Base-by-base conservation (phyloP, 1,140 invertebrate genomes). In the Atta cephalotes region DNA sequence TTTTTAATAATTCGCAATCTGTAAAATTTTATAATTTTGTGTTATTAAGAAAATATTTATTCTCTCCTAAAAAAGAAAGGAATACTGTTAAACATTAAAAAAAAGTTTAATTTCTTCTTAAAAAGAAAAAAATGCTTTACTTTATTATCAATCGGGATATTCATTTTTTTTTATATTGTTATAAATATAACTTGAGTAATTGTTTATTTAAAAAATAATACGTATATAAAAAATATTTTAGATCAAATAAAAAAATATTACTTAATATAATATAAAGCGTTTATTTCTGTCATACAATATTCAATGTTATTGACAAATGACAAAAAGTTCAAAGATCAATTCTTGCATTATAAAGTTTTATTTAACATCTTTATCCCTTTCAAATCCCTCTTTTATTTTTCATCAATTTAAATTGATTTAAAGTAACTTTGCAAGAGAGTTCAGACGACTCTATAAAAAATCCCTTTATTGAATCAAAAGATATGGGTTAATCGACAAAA, bases 401-500 rank as follows among this genome's bases (percentile, higher is more conserved):
- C 39, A 81, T 25, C 65, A 9, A 12, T 63, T 76, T 60, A 84
- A 74, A 76, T 25, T 18, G 56, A 74, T 63, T 60, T 49, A 63
- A 74, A 74, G 35, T 9, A 76, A 35, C 28, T 62, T 76, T 76
- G 12, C 1, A 62, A 9, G 16, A 51, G 25, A 14, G n/a, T 51
- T 62, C 4, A 63, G 21, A 74, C 31, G 58, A 62, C 56, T 25
- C 14, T 56, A 39, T 39, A 39, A 70, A 74, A 82, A 82, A 62
- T 82, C 68, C 31, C 16, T 60, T 10, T 70, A 84, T 84, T 74
- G 70, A 74, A 62, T 9, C 28, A 81, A 81, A 81, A 62, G 80
- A 84, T 84, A 74, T 63, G 56, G 21, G 39, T 84, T 84, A 84
- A 62, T 74, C 56, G 56, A 76, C 25, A 18, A 84, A 76, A 74